Conservation (phyloP, 2,113 vertebrate species). For the Perca schrenkii region DNA sequence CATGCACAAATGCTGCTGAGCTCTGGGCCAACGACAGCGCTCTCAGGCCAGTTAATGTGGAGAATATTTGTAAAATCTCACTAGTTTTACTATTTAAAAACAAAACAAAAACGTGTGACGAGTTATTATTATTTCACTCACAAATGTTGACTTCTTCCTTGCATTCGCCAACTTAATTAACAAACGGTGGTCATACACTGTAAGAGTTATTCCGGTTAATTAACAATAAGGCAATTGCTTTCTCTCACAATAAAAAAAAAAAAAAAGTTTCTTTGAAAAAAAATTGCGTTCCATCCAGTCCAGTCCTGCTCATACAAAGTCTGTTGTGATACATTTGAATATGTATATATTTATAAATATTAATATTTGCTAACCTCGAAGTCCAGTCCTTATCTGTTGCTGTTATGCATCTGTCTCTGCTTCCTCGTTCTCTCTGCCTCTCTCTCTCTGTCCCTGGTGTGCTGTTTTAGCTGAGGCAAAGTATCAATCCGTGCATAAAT, state of each 20-base stretch:
- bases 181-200: neutral
- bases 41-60: neutral
- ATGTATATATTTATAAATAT: constrained; percentile 38
- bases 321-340: constrained; percentile 24
- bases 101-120: neutral
- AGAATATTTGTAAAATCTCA: neutral
- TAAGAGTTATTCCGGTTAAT: neutral
- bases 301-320: neutral
- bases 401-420: constrained; percentile 20
- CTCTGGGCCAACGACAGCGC: neutral
- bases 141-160: neutral
- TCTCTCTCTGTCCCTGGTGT: constrained; percentile 17
- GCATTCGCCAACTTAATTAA: neutral
- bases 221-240: neutral
- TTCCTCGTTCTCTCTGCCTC: neutral
- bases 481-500: constrained; percentile 63
- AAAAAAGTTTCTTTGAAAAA: neutral
- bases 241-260: neutral
- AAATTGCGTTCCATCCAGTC: neutral
- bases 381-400: neutral
- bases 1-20: neutral
- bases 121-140: neutral
- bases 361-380: constrained; percentile 31
- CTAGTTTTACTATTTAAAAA: neutral
- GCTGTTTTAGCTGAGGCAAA: constrained; percentile 42